Percentiles rank a stretch among this genome's conserved stretches.
Conservation (phyloP, 2,888 invertebrate species). For the Neuroscelio doddi region DNA sequence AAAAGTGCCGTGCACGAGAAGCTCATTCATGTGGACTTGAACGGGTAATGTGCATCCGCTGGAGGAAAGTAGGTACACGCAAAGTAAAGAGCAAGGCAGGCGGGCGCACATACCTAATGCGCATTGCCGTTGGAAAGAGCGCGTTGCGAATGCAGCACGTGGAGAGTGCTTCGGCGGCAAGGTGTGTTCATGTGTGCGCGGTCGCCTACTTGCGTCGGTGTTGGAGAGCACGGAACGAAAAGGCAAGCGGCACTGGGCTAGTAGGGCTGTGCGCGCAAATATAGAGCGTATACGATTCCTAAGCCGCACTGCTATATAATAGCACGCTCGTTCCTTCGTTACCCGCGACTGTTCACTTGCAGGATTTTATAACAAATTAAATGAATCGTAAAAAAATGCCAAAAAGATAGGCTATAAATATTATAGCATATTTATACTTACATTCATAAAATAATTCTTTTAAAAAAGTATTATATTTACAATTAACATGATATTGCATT, state of each 20-base stretch:
- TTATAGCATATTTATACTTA: too few relatives aligned
- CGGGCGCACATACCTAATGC: conserved; percentile 27
- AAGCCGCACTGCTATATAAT: conserved; percentile 21
- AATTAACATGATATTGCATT: too few relatives aligned
- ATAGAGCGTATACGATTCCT: conserved; percentile 55
- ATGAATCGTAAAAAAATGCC: too few relatives aligned
- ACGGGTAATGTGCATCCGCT: neutral
- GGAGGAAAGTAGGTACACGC: conserved; percentile 3
- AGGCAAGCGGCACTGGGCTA: conserved; percentile 64
- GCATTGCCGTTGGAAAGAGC: conserved; percentile 28
- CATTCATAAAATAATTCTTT: too few relatives aligned
- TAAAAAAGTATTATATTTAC: too few relatives aligned
- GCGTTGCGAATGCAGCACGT: conserved; percentile 40
- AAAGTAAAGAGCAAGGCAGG: conserved; percentile 17
- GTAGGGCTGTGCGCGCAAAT: conserved; percentile 62
- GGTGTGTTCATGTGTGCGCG: conserved; percentile 28
- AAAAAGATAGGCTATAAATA: too few relatives aligned
- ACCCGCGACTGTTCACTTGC: neutral
- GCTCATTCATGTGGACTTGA: conserved; percentile 1
- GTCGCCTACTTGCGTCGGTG: conserved; percentile 38
- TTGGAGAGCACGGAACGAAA: conserved; percentile 27
- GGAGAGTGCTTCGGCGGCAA: conserved; percentile 28
- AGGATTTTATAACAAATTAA: too few relatives aligned
- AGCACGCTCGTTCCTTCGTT: conserved; percentile 4
- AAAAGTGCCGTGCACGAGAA: conserved; percentile 1